phyloP scores from a whole-genome alignment of 1,140 invertebrate genomes.

The Physella acuta region DNA sequence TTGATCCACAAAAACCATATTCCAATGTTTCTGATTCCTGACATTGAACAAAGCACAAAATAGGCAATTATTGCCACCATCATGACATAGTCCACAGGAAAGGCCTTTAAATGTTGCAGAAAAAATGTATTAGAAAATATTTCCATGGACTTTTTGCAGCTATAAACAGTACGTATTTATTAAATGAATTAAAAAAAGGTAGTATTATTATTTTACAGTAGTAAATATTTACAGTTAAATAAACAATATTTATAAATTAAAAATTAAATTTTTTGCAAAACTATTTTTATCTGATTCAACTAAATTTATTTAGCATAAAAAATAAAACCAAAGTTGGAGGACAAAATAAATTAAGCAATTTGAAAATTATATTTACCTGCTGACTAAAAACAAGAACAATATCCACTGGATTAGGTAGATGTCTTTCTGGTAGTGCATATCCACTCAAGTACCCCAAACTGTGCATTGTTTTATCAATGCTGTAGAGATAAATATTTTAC shows the following conservation, averaged over 20 bases:
- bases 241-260: too few relatives aligned
- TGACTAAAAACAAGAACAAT: constrained; percentile 58
- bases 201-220: too few relatives aligned
- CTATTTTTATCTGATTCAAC: too few relatives aligned
- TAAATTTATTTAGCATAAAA: background rate
- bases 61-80: constrained; percentile 57
- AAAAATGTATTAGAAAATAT: too few relatives aligned
- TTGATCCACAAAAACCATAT: constrained; percentile 61
- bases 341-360: background rate
- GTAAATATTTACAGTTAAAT: too few relatives aligned
- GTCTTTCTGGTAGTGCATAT: constrained; percentile 55
- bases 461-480: constrained; percentile 62
- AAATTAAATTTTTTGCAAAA: too few relatives aligned
- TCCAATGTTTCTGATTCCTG: constrained; percentile 59
- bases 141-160: too few relatives aligned
- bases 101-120: too few relatives aligned
- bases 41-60: constrained; percentile 61
- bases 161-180: too few relatives aligned
- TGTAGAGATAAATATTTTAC: too few relatives aligned
- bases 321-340: too few relatives aligned
- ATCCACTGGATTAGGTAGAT: constrained; percentile 60
- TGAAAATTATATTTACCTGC: constrained; percentile 40
- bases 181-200: too few relatives aligned
- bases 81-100: constrained; percentile 62
- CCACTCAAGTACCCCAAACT: constrained; percentile 58